phyloP scores from a whole-genome alignment of 2,888 invertebrate species.

The Phytoseiulus persimilis region DNA sequence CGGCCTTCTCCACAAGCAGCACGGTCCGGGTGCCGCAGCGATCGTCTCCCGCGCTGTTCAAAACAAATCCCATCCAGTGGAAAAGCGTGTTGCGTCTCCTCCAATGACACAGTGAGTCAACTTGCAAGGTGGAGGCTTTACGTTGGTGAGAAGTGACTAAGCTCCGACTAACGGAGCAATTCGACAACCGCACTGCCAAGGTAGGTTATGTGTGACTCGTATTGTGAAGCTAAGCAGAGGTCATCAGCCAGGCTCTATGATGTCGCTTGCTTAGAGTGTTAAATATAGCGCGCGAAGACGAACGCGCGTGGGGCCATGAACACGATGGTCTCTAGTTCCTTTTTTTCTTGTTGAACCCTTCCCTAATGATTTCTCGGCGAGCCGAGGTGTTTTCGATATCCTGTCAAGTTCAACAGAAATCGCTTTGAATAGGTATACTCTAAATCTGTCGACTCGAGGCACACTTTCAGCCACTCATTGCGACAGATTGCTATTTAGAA shows the following conservation, averaged over 20 bases:
- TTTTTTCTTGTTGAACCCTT: not conserved
- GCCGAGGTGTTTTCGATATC: not conserved
- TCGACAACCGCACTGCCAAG: not conserved
- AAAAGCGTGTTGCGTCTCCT: not conserved
- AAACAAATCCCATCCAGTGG: not conserved
- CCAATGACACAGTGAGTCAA: not conserved
- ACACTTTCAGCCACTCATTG: too few species aligned
- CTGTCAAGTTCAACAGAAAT: not conserved
- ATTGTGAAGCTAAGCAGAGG: not conserved
- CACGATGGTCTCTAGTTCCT: not conserved
- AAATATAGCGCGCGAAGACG: not conserved
- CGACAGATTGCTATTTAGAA: too few species aligned
- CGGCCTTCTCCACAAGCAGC: not conserved
- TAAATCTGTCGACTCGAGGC: too few species aligned
- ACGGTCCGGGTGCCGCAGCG: not conserved
- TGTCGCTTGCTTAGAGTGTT: not conserved
- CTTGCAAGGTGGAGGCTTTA: not conserved
- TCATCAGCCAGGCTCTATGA: not conserved
- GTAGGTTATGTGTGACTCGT: not conserved
- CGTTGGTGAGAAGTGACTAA: not conserved
- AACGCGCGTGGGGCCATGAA: not conserved
- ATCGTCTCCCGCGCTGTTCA: constrained; percentile 5
- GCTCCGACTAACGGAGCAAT: not conserved
- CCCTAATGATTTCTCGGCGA: not conserved
- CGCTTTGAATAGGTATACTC: too few species aligned